phyloP scores from a whole-genome alignment of 30 jellyfish, hydroid and myxozoan genomes.

The Aurelia aurita region DNA sequence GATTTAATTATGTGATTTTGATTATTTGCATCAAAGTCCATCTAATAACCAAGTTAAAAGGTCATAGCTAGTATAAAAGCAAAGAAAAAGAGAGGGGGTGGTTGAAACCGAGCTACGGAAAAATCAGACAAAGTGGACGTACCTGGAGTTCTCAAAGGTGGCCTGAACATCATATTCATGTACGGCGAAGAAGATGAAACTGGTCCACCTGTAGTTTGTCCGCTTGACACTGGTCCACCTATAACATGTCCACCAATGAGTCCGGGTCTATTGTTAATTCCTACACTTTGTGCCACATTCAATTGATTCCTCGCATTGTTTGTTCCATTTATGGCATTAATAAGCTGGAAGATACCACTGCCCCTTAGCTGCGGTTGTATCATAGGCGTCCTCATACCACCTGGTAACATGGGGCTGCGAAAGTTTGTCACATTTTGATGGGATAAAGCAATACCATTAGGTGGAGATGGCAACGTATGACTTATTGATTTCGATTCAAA shows the following conservation, averaged over 20 bases:
- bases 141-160: constrained; percentile 25
- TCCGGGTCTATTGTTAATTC: too few species aligned
- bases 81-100: too few species aligned
- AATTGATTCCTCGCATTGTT: constrained; percentile 4
- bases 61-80: too few species aligned
- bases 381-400: constrained; percentile 30
- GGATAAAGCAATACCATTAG: constrained; percentile 33
- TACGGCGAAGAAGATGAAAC: constrained; percentile 11
- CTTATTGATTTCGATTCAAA: not conserved
- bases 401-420: constrained; percentile 27
- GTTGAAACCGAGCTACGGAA: too few species aligned
- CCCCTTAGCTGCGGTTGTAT: constrained; percentile 50
- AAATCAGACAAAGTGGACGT: not conserved
- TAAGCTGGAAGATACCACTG: constrained; percentile 41
- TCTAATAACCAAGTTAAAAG: too few species aligned
- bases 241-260: too few species aligned
- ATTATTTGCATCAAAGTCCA: too few species aligned
- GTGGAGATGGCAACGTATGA: not conserved
- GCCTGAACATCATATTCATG: constrained; percentile 14
- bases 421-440: constrained; percentile 45
- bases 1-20: too few species aligned
- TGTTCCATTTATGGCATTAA: constrained; percentile 34
- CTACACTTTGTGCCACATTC: too few species aligned
- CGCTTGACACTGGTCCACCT: too few species aligned
- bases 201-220: too few species aligned